phyloP scores from a whole-genome alignment of 1,140 invertebrate species.

The Cylas formicarius region DNA sequence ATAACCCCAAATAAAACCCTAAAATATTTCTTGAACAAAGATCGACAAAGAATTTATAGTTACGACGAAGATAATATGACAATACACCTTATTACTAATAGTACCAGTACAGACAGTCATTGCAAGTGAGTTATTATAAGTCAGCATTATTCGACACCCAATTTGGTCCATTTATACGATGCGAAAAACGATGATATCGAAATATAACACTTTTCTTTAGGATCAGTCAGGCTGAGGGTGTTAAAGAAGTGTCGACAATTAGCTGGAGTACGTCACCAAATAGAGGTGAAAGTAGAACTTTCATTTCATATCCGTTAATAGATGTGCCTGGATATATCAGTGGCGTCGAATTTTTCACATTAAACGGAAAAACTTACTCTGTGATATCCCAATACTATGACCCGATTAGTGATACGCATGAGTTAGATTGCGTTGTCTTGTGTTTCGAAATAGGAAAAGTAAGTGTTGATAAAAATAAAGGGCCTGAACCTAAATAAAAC shows the following conservation, averaged over 20 bases:
- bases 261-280: conserved; percentile 19
- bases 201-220: conserved; percentile 15
- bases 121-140: conserved; percentile 26
- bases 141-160: not conserved
- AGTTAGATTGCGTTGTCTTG: conserved; percentile 27
- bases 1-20: conserved; percentile 28
- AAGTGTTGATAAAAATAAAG: not conserved
- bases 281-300: conserved; percentile 9
- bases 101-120: conserved; percentile 25
- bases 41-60: conserved; percentile 29
- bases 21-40: conserved; percentile 25
- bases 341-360: conserved; percentile 33
- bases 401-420: conserved; percentile 21
- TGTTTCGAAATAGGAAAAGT: conserved; percentile 28
- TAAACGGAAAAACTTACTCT: conserved; percentile 25
- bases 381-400: conserved; percentile 33
- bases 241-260: conserved; percentile 22
- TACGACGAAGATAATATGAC: conserved; percentile 27
- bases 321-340: conserved; percentile 32
- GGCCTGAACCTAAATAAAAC: too few relatives aligned
- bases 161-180: not conserved
- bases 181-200: not conserved
- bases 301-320: conserved; percentile 11
- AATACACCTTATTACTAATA: conserved; percentile 32
- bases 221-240: conserved; percentile 8